Evolutionary conservation across 1,140 invertebrate species (phyloP).

Genomic region (Zophobas atratus): DNA sequence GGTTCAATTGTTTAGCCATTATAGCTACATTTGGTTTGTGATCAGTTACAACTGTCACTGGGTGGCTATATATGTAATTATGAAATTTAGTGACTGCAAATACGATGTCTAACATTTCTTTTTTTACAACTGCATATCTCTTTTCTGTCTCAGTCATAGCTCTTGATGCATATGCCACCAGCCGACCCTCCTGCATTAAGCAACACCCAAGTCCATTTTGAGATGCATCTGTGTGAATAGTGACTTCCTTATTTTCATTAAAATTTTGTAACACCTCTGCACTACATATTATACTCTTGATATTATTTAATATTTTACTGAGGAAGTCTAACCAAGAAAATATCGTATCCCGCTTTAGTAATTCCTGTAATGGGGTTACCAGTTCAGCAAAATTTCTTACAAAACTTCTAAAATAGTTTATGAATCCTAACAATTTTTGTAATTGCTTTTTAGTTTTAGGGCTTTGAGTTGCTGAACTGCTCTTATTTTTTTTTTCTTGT

Average conservation of each 20-base stretch:
- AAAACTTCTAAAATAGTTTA: constrained; percentile 60
- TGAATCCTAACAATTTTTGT: constrained; percentile 60
- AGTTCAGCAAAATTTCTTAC: constrained; percentile 24
- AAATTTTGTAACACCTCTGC: no score
- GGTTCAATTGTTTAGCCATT: constrained; percentile 63
- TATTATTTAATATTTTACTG: constrained; percentile 27
- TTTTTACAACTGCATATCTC: constrained; percentile 68
- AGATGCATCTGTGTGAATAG: constrained; percentile 63
- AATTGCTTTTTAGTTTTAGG: constrained; percentile 63
- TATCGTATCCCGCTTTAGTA: constrained; percentile 55
- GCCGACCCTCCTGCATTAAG: constrained; percentile 65
- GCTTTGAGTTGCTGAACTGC: constrained; percentile 47
- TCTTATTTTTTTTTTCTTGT: no score
- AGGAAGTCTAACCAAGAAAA: constrained; percentile 64
- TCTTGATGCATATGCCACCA: constrained; percentile 65
- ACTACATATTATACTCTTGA: no score
- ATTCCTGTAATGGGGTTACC: constrained; percentile 47
- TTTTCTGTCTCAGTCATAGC: constrained; percentile 62
- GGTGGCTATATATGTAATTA: constrained; percentile 58
- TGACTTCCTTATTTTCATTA: constrained; percentile 37
- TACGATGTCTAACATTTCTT: constrained; percentile 63
- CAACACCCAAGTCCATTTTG: constrained; percentile 65
- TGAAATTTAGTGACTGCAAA: constrained; percentile 64
- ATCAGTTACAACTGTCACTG: constrained; percentile 64
- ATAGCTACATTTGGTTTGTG: constrained; percentile 65